Conservation (phyloP, 2,113 vertebrate genomes). For the Fulica atra region DNA sequence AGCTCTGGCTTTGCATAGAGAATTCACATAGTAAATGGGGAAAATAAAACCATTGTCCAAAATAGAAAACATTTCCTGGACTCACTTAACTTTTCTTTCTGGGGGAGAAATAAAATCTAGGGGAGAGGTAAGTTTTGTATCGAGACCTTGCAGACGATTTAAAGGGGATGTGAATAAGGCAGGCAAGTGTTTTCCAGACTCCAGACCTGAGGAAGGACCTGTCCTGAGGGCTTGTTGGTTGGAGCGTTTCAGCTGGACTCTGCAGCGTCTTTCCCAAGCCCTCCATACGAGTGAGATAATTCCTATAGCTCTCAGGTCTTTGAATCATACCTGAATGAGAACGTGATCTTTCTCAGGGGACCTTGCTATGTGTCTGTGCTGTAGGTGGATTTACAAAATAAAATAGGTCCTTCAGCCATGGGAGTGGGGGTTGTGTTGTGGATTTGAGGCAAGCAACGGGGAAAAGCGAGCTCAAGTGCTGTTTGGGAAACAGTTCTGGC, state of each 20-base stretch:
- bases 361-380: background rate
- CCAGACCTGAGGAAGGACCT: constrained; percentile 1
- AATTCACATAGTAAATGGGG: background rate
- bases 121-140: background rate
- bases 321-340: background rate
- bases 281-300: background rate
- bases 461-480: background rate
- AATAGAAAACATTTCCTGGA: constrained; percentile 23
- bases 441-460: background rate
- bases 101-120: constrained; percentile 20
- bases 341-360: background rate
- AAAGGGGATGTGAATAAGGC: constrained; percentile 1
- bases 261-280: background rate
- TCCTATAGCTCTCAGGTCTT: background rate
- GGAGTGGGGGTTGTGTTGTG: background rate
- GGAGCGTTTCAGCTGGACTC: background rate
- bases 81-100: constrained; percentile 10
- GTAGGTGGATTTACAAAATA: background rate
- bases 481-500: background rate
- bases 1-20: background rate
- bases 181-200: constrained; percentile 26
- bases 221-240: background rate
- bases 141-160: constrained; percentile 47
- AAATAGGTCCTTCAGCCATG: background rate
- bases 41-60: background rate